Base-by-base conservation (phyloP, 2,113 vertebrate species). In the Pelecanoides urinatrix region DNA sequence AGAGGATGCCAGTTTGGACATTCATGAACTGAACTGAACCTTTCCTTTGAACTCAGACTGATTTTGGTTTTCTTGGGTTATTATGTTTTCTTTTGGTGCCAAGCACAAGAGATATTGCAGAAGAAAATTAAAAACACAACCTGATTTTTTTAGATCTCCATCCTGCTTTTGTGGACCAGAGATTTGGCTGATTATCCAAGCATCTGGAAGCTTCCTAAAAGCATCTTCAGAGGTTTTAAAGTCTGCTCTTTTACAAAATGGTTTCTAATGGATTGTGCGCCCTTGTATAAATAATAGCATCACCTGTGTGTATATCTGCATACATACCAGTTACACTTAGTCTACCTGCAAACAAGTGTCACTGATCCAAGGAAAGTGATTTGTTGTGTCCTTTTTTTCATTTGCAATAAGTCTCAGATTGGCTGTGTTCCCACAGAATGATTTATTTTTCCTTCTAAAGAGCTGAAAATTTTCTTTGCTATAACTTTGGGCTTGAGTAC, bases 71-170 rank as follows among this genome's bases (percentile, higher is more conserved):
- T 78, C 62, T 76, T 87, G 72, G 42, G 30, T 91, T 68, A 62
- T 86, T 66, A 40, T 32, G 27, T 76, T 92, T 87, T 72, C n/a
- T 79, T 94, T 63, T 56, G 42, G 38, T 75, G 79, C 27, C 77
- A 79, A 96, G 44, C 87, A n/a, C 66, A 94, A 91, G 87, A 92
- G 38, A 72, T 70, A 83, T 40, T 73, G 58, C 40, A 85, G 74
- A 49, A 91, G 62, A 94, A 95, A 96, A 97, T 90, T 91, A 55
- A 92, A 94, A 96, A 87, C 77, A 87, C n/a, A 49, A 62, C 19
- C 27, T 62, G 36, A 8, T 71, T 56, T 90, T 88, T 67, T 66
- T 53, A 87, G 45, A 94, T 96, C 42, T 90, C 10, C 20, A 50
- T 89, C 50, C 53, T 92, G 53, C 42, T 76, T 55, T 91, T 77